These are phyloP conservation scores for Sinocyclocheilus anshuiensis DNA, from an alignment of 2,113 vertebrate species.

Conservation along the genomic window DNA sequence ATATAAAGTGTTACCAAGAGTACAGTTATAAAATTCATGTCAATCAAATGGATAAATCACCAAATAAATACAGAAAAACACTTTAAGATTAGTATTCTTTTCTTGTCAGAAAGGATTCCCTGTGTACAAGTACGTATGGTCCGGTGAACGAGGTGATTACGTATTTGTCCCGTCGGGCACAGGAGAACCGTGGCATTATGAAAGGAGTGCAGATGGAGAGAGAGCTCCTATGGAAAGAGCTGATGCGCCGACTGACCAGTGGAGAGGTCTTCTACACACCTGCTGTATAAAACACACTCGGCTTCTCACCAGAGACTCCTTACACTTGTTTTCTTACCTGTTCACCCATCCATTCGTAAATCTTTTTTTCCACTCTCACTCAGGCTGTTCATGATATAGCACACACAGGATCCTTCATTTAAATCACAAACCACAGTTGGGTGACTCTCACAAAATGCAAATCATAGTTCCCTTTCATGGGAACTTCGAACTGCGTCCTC, in stretches of 20 bases:
- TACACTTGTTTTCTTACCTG: slow-evolving; percentile 28
- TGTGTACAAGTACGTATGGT: slow-evolving; percentile 84
- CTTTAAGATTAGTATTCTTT: not conserved
- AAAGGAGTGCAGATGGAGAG: slow-evolving; percentile 71
- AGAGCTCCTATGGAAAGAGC: slow-evolving; percentile 77
- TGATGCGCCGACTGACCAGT: slow-evolving; percentile 66
- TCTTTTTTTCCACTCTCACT: not conserved
- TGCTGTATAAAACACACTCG: slow-evolving; percentile 25
- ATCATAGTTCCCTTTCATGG: not conserved
- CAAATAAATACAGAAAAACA: not conserved
- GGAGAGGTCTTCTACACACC: slow-evolving; percentile 68
- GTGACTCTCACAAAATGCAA: not conserved
- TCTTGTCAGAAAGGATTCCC: slow-evolving; percentile 78
- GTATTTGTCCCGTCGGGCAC: slow-evolving; percentile 81
- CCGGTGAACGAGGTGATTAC: slow-evolving; percentile 82
- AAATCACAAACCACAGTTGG: not conserved
- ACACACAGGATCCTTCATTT: not conserved
- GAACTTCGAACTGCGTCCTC: no score
- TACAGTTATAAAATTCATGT: not conserved
- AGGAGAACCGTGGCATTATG: slow-evolving; percentile 82
- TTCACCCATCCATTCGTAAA: slow-evolving; percentile 4
- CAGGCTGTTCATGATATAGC: not conserved
- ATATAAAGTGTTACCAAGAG: not conserved
- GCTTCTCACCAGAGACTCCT: slow-evolving; percentile 22
- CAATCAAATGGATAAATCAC: not conserved